Evolutionary conservation across 64 coral and sea anemone genomes (phyloP), one percentile per base, ranked within the genome.

Genomic region (Trachythela sp.): DNA sequence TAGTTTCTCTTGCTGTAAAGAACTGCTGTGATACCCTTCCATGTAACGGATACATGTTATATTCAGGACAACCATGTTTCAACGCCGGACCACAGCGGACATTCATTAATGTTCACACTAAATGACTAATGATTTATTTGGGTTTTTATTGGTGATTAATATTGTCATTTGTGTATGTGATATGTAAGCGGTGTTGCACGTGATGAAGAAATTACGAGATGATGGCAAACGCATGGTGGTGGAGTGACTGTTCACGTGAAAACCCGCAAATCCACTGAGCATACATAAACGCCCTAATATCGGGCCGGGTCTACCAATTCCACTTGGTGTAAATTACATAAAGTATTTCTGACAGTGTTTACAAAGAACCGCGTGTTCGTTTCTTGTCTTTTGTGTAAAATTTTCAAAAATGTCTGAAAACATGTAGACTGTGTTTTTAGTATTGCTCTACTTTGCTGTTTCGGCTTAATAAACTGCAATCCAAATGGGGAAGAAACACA

Each of bases 401-500:
- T n/a, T 6, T n/a, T 59, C 54, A 22, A 64, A 64, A 64, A 64
- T 45, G 20, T 64, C 22, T n/a, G 24, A 59, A 59, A 59, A 8
- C 1, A 52, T 64, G 56, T 64, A 64, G 26, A 24, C 22, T 10
- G 56, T 18, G 26, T 64, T 20, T 24, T 64, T 64, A 26, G 15
- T 64, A 1, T n/a, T 64, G 20, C 8, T 64, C 26, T n/a, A 1
- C 56, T 64, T 64, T 64, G 56, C 56, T 24, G 24, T 24, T 64
- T 64, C 26, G 56, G 20, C n/a, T 64, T 5, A 64, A 26, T 27
- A 64, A 64, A 64, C 17, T 17, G 4, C 4, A 18, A 0, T 64
- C 24, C 56, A 80, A 80, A 80, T 80, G 75, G 75, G 75, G 10
- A 80, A 80, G 18, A 80, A 80, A 80, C 75, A 80, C 75, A 80